Evolutionary conservation across 2,797 vertebrate species (phyloP).

Genomic region (Rhyacichthys aspro): DNA sequence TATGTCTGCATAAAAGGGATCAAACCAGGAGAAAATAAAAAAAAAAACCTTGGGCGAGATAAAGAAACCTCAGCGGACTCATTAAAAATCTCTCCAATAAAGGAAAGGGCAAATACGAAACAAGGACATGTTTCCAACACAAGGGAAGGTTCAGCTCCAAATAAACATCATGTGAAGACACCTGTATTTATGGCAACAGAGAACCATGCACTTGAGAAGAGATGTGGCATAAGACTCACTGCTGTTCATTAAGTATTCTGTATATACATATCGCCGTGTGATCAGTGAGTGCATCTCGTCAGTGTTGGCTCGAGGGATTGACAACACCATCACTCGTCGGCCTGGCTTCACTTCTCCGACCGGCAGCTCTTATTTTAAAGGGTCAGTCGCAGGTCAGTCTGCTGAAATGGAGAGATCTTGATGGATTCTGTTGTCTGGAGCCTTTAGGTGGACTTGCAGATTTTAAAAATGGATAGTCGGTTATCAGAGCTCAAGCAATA

Average conservation of each 20-base stretch:
- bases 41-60: conserved; percentile 28
- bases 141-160: not conserved
- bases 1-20: conserved; percentile 27
- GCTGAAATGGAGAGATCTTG: conserved; percentile 37
- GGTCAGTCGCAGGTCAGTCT: conserved; percentile 26
- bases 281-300: conserved; percentile 1
- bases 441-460: conserved; percentile 36
- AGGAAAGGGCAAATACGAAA: conserved; percentile 45
- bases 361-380: conserved; percentile 25
- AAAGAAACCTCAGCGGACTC: conserved; percentile 47
- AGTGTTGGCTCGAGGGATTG: not conserved
- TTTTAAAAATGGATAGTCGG: conserved; percentile 37
- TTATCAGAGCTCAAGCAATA: conserved; percentile 29
- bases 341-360: conserved; percentile 17
- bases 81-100: conserved; percentile 48
- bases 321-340: conserved; percentile 8
- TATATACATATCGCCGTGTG: not conserved
- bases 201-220: not conserved
- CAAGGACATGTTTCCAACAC: conserved; percentile 5
- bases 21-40: conserved; percentile 15
- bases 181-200: not conserved
- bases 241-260: not conserved
- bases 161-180: conserved; percentile 15
- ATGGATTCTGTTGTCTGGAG: conserved; percentile 38
- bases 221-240: not conserved